Evolutionary conservation across 2,888 invertebrate genomes (phyloP).

Genomic region (Tryphoninae sp.): DNA sequence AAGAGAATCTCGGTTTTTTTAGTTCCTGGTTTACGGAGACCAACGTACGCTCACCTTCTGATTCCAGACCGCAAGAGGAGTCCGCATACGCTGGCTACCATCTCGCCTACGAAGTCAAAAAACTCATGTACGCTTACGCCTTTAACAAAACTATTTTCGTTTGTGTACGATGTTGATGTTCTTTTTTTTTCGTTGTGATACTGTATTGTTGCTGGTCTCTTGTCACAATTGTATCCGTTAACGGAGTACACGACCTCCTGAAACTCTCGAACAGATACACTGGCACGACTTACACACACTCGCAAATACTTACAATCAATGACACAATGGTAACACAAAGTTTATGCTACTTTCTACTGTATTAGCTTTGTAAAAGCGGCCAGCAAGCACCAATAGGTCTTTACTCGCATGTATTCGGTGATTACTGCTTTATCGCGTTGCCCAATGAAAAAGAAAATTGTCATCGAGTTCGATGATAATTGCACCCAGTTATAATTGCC

Average conservation of each 20-base stretch:
- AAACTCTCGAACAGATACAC: background rate
- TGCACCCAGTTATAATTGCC: background rate
- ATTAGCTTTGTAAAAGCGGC: slow-evolving; percentile 13
- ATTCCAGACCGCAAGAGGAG: slow-evolving; percentile 95
- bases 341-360: background rate
- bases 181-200: slow-evolving; percentile 25
- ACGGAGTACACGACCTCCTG: background rate
- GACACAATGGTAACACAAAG: background rate
- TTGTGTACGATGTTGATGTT: slow-evolving; percentile 44
- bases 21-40: slow-evolving; percentile 49
- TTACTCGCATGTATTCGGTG: slow-evolving; percentile 5
- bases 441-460: background rate
- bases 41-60: slow-evolving; percentile 81
- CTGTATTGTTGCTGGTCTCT: slow-evolving; percentile 8
- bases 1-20: slow-evolving; percentile 30
- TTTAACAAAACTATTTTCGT: slow-evolving; percentile 79
- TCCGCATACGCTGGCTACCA: slow-evolving; percentile 98
- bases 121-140: slow-evolving; percentile 96
- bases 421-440: slow-evolving; percentile 9
- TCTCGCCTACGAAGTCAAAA: slow-evolving; percentile 99
- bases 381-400: background rate
- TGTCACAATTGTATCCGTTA: slow-evolving; percentile 1
- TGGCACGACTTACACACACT: background rate
- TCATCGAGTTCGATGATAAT: background rate
- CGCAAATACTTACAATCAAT: background rate